Evolutionary conservation across 2,888 invertebrate species (phyloP), one percentile per base, ranked within the genome.

Genomic region (Himalopsyche japonica): DNA sequence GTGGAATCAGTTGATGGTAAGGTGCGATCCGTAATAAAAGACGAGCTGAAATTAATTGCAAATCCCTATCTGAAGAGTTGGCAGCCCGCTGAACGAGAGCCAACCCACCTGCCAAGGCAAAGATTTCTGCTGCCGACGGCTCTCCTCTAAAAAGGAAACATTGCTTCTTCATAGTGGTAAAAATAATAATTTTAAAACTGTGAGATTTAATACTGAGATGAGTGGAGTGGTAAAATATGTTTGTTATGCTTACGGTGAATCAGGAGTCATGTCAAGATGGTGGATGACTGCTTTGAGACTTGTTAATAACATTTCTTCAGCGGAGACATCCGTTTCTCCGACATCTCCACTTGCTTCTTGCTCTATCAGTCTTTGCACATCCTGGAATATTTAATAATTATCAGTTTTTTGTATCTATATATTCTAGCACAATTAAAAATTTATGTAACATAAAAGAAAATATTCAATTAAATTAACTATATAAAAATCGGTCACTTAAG

Each of bases 61-160:
- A 27, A 8, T 83, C 77, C 49, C 84, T 80, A 4, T 81, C 64
- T 18, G 79, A 30, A n/a, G 84, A 77, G 47, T 18, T n/a, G 18
- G 86, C 87, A 4, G 86, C 87, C 12, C 81, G 34, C 15, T 79
- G 76, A 27, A 87, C 30, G 32, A 86, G 81, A 15, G 47, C 64
- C 30, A 87, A 77, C 4, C 87, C 87, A 32, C 87, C 87, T 10
- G 48, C 80, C 32, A 77, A 24, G 3, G 81, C 87, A 82, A 87
- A 87, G 57, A 83, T 64, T 27, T 82, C 70, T 5, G 83, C 86
- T 5, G 80, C 82, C 4, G 81, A 47, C 24, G 64, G 48, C 20
- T 79, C 76, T 27, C 76, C 47, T 20, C 70, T 70, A 15, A 70
- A 15, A 70, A 15, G 27, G 8, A 70, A 27, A 70, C 70, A 70